Evolutionary conservation across 2,113 vertebrate species (phyloP).

Genomic region (Lonchura striata): DNA sequence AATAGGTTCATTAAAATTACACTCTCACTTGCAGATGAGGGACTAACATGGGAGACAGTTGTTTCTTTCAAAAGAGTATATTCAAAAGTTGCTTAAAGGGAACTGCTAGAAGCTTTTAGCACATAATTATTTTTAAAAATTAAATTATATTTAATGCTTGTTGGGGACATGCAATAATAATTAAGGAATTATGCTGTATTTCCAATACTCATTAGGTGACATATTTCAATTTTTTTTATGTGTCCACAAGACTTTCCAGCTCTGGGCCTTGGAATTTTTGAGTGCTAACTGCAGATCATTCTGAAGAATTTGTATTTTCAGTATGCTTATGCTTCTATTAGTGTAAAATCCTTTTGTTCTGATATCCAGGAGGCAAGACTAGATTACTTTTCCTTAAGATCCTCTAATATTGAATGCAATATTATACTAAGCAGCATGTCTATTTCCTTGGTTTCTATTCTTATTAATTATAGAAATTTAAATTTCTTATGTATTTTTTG

Average conservation of each 20-base stretch:
- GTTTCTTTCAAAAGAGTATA: background rate
- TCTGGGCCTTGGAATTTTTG: background rate
- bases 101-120: background rate
- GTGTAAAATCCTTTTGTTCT: background rate
- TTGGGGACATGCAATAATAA: background rate
- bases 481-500: background rate
- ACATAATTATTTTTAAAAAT: background rate
- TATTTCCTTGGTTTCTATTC: background rate
- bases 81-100: background rate
- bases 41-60: background rate
- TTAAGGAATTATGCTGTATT: background rate
- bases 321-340: background rate
- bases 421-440: background rate
- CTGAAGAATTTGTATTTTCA: background rate
- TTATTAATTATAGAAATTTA: background rate
- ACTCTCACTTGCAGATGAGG: background rate
- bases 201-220: background rate
- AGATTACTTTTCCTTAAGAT: background rate
- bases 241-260: background rate
- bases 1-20: background rate
- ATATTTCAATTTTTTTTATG: background rate
- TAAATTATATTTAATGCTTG: background rate
- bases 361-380: background rate
- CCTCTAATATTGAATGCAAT: background rate
- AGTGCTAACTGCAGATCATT: background rate